Percentiles rank a stretch among this genome's conserved stretches.
These are phyloP conservation scores for Neopipo cinnamomea DNA, from an alignment of 2,113 vertebrate species.

Conservation along the genomic window DNA sequence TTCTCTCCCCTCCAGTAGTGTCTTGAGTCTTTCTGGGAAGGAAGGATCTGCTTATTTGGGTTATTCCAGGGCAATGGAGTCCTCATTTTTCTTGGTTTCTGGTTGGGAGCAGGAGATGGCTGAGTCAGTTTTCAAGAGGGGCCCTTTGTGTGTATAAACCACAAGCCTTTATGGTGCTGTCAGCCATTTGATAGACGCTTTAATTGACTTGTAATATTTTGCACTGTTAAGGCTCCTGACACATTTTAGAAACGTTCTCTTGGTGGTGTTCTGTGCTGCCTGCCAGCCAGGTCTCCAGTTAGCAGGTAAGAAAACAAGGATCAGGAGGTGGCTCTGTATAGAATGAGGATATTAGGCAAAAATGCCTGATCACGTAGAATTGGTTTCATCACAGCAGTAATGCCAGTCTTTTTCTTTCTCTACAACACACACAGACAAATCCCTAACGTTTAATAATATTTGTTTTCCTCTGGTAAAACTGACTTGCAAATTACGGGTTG, in stretches of 20 bases:
- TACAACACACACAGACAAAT: too few relatives aligned
- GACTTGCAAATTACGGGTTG: background rate
- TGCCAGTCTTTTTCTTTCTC: background rate
- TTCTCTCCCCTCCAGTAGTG: rapidly evolving
- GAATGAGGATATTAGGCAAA: background rate
- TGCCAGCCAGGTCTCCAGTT: background rate
- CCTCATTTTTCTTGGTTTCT: background rate
- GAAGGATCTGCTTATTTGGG: background rate
- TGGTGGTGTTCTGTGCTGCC: background rate
- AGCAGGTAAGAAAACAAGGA: background rate
- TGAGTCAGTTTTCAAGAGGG: background rate
- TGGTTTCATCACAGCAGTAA: background rate
- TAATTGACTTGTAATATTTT: background rate
- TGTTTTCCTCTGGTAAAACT: background rate
- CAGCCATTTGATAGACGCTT: background rate
- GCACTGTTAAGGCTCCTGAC: background rate
- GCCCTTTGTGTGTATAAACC: background rate
- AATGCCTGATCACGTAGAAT: background rate
- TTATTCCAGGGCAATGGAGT: background rate
- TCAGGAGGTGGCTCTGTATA: background rate
- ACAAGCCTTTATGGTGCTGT: background rate
- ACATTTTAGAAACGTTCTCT: background rate
- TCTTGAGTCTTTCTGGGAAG: background rate
- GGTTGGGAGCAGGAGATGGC: background rate
- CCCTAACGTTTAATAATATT: rapidly evolving